These are phyloP conservation scores for Marmota monax DNA, from an alignment of 2,113 vertebrate genomes.

Conservation along the genomic window DNA sequence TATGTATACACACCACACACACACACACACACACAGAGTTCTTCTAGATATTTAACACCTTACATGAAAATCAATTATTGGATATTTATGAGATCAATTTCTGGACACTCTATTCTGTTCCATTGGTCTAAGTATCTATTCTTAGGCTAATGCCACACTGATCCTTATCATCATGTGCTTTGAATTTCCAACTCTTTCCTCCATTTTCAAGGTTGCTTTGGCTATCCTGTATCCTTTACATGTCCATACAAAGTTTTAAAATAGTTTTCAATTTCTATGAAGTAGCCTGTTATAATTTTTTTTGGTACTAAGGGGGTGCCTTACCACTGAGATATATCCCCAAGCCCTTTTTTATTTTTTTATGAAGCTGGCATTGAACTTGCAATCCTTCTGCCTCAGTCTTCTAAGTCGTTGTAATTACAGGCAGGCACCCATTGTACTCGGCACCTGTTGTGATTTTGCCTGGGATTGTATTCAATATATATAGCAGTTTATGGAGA, in stretches of 20 bases:
- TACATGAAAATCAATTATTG: background rate
- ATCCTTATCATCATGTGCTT: background rate
- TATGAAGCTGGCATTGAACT: too few species aligned
- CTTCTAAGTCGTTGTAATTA: too few species aligned
- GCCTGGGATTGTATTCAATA: background rate
- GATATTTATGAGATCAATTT: background rate
- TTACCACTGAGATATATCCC: too few species aligned
- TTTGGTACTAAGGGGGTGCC: too few species aligned
- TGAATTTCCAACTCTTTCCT: background rate
- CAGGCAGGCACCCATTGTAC: too few species aligned
- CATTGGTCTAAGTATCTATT: background rate
- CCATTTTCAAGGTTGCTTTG: constrained; percentile 24
- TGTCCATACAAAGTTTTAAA: background rate
- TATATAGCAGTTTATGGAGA: background rate
- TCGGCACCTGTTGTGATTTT: background rate
- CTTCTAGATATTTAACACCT: background rate
- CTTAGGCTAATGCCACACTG: background rate
- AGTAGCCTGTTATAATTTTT: background rate
- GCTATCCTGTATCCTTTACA: background rate
- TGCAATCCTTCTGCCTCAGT: too few species aligned
- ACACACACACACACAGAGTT: background rate
- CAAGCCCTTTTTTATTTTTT: too few species aligned
- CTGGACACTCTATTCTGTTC: background rate
- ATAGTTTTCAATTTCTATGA: background rate
- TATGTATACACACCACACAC: too few species aligned